phyloP scores from a whole-genome alignment of 2,113 vertebrate genomes.

The Illadopsis cleaveri region DNA sequence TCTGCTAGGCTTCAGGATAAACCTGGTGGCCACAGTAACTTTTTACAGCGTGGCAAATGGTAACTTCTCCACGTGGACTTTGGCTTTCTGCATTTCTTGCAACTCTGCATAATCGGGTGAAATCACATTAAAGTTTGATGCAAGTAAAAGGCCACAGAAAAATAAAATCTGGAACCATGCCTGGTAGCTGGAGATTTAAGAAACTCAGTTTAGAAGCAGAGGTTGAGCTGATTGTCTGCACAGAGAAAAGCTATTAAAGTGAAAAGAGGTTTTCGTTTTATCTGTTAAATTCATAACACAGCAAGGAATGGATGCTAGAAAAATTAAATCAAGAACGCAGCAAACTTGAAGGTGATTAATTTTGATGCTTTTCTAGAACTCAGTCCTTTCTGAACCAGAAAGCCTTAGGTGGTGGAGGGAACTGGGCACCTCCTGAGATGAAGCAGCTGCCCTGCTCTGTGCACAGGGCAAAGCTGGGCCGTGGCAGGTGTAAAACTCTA shows the following conservation, averaged over 20 bases:
- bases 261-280: slow-evolving; percentile 24
- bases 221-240: neutral
- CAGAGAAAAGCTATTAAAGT: slow-evolving; percentile 1
- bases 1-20: neutral
- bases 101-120: neutral
- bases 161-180: neutral
- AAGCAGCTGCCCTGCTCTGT: neutral
- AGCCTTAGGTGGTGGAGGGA: neutral
- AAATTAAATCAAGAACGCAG: slow-evolving; percentile 20
- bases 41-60: accelerated
- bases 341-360: neutral
- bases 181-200: neutral
- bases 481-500: neutral
- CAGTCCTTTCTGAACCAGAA: neutral
- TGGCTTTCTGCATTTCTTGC: neutral
- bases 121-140: neutral
- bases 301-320: neutral
- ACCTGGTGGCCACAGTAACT: neutral
- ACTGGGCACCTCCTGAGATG: neutral
- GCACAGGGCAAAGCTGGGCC: neutral
- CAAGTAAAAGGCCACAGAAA: neutral
- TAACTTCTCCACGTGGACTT: accelerated
- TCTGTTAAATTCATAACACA: neutral
- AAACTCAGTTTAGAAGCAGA: neutral
- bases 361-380: neutral